Conservation (phyloP, 1,140 invertebrate genomes). For the Telenomus remus region DNA sequence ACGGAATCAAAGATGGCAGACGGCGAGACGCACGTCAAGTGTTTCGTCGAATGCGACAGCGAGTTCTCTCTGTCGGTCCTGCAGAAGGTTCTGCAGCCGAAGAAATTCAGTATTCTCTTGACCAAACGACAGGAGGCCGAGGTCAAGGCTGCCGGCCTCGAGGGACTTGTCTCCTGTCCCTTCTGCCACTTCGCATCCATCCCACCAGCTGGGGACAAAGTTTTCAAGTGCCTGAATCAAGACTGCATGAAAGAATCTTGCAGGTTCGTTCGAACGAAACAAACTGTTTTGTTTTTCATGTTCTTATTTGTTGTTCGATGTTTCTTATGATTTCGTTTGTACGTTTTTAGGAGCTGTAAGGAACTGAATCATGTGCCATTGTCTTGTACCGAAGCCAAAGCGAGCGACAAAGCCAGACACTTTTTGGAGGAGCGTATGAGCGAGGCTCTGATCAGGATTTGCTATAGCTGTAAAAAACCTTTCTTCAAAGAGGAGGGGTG, state of each 20-base stretch:
- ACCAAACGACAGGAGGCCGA: conserved; percentile 78
- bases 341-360: conserved; percentile 75
- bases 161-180: conserved; percentile 80
- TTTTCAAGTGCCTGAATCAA: conserved; percentile 80
- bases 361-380: conserved; percentile 80
- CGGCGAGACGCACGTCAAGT: conserved; percentile 75
- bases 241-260: conserved; percentile 82
- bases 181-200: conserved; percentile 81
- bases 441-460: conserved; percentile 80
- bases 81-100: conserved; percentile 75
- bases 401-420: conserved; percentile 74
- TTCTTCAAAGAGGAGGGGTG: conserved; percentile 82
- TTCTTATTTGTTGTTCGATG: too few species aligned
- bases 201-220: conserved; percentile 77
- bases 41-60: conserved; percentile 73
- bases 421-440: conserved; percentile 82
- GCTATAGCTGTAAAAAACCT: conserved; percentile 77
- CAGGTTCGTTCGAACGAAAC: conserved; percentile 62
- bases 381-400: conserved; percentile 79
- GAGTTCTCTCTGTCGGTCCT: conserved; percentile 74
- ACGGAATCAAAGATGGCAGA: conserved; percentile 76
- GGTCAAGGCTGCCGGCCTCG: conserved; percentile 77
- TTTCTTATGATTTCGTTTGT: conserved; percentile 38
- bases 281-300: too few species aligned
- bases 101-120: conserved; percentile 76